Conservation (phyloP, 35 echinoderm and acorn worm species). For the Diadema setosum region DNA sequence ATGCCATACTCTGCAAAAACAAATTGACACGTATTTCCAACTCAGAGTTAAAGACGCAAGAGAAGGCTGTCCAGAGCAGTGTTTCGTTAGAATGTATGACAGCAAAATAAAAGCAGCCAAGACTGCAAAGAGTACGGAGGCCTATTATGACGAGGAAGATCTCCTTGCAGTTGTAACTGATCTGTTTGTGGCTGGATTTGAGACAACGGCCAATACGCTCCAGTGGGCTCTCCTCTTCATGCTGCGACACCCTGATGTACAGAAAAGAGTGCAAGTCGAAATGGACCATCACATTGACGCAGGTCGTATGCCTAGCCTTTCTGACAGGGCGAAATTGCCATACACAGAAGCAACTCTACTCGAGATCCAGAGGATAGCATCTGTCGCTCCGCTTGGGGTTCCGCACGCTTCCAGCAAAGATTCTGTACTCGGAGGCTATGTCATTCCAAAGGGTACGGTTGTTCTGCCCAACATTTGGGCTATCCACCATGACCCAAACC, state of each 20-base stretch:
- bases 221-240: slow-evolving; percentile 48
- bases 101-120: neutral
- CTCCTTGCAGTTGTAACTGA: neutral
- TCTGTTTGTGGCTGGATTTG: slow-evolving; percentile 29
- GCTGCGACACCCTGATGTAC: neutral
- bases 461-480: slow-evolving; percentile 26
- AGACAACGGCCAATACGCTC: slow-evolving; percentile 41
- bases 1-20: too few relatives aligned
- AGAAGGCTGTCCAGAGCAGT: neutral
- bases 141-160: neutral
- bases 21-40: neutral
- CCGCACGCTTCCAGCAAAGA: neutral
- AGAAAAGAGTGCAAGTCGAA: slow-evolving; percentile 49
- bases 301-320: neutral
- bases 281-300: neutral
- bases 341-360: slow-evolving; percentile 62
- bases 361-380: slow-evolving; percentile 30
- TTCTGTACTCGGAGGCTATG: neutral
- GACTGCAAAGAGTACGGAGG: neutral
- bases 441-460: slow-evolving; percentile 20
- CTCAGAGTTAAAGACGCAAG: neutral
- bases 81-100: slow-evolving; percentile 11
- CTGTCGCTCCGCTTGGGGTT: slow-evolving; percentile 17
- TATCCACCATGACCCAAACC: slow-evolving; percentile 11
- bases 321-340: neutral